Percentiles rank a stretch among this genome's conserved stretches.
Evolutionary conservation across 37 sponge, comb jelly and placozoan species (phyloP).

Genomic region (Beroe forskalii): DNA sequence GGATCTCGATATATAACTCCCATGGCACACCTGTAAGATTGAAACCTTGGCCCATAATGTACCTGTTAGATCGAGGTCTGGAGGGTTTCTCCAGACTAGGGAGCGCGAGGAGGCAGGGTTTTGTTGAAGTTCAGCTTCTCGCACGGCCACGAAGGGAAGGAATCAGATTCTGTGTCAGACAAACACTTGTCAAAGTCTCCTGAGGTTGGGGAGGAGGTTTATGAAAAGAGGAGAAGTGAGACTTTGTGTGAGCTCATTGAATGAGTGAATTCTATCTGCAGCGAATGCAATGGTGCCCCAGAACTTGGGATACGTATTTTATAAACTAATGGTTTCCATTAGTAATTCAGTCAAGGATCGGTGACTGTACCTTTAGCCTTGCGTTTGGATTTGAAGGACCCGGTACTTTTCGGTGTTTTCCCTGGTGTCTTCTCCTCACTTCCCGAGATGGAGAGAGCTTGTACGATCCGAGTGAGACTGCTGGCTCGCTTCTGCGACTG

Average conservation of each 20-base stretch:
- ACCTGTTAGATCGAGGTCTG: background rate
- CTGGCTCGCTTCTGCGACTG: slow-evolving; percentile 34
- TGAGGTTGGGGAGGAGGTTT: slow-evolving; percentile 1
- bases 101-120: background rate
- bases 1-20: no score
- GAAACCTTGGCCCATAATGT: no score
- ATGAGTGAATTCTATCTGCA: no score
- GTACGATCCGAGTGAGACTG: slow-evolving; percentile 9
- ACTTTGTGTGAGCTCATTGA: no score
- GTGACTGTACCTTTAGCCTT: background rate
- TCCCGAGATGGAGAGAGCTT: slow-evolving; percentile 17
- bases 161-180: slow-evolving; percentile 11
- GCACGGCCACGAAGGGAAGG: background rate
- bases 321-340: no score
- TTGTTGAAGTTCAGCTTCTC: slow-evolving; percentile 42
- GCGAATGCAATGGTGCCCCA: no score
- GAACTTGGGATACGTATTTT: no score
- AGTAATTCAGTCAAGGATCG: no score
- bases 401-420: background rate
- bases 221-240: no score
- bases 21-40: no score
- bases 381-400: background rate
- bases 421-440: background rate
- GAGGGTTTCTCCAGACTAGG: background rate
- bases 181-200: background rate